Evolutionary conservation across 2,113 vertebrate genomes (phyloP).

Genomic region (Phaethon lepturus): DNA sequence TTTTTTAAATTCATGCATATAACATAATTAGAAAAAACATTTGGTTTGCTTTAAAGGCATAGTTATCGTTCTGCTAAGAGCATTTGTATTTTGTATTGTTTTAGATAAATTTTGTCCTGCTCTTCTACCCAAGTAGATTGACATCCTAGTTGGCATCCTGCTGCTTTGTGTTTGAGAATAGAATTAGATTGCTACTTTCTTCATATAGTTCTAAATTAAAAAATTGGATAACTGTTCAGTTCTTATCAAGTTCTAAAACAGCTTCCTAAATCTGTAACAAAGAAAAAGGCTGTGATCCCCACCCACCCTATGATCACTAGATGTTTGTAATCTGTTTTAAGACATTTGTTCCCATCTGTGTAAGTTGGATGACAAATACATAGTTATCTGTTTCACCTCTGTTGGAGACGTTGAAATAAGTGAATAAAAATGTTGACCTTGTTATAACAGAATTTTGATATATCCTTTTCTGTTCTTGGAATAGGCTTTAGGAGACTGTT

Average conservation of each 20-base stretch:
- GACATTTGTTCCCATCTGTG: not conserved
- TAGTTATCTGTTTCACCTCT: not conserved
- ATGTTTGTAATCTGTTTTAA: not conserved
- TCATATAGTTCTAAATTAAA: not conserved
- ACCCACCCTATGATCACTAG: not conserved
- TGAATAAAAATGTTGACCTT: conserved; percentile 19
- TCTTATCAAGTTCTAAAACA: not conserved
- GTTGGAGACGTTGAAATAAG: not conserved
- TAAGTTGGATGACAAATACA: not conserved
- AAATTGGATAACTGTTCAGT: not conserved
- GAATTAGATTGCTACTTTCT: not conserved
- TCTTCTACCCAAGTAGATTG: not conserved
- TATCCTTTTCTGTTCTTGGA: conserved; percentile 55
- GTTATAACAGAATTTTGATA: conserved; percentile 7
- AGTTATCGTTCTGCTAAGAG: not conserved
- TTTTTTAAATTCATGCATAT: not conserved
- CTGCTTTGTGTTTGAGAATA: not conserved
- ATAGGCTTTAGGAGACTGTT: conserved; percentile 22
- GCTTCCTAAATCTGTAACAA: not conserved
- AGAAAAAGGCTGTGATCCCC: not conserved
- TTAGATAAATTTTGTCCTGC: not conserved
- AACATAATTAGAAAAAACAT: not conserved
- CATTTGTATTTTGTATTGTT: not conserved
- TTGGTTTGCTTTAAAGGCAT: not conserved
- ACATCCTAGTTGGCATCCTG: not conserved